Evolutionary conservation across 2,113 vertebrate genomes (phyloP), one percentile per base, ranked within the genome.

Genomic region (Ploceus nigricollis): DNA sequence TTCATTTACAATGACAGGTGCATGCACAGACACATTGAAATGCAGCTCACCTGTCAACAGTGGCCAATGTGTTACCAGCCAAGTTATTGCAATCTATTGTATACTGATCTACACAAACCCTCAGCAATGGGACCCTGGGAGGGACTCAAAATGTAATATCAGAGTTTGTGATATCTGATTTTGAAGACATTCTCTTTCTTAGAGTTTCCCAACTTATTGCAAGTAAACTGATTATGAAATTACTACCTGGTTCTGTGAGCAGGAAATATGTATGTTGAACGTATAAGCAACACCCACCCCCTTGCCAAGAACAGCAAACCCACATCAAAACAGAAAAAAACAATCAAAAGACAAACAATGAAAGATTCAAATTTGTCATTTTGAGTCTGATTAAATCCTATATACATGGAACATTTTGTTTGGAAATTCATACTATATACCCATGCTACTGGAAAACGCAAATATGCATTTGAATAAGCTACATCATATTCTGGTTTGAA

Each of bases 281-380:
- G 22, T 7, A 1, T 21, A 63, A 44, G 3, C 47, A 45, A 11
- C 13, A 44, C 4, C 20, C 7, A 9, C 2, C 14, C 3, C 16
- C 25, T 18, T 0, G 0, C 8, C 15, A 40, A 79, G n/a, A 68
- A 47, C 9, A 60, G 17, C 6, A 82, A 51, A 53, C 3, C 2
- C 6, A 12, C 22, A 53, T 15, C 1, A 12, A 44, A 13, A 33
- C 2, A 61, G 44, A 77, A 33, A 70, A 19, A 33, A 24, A 7
- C 6, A n/a, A 3, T 2, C 3, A 22, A 63, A 73, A 78, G 14
- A 1, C 7, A 63, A 69, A 47, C 16, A 47, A 3, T 51, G 37
- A 60, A 65, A 69, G 27, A 69, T 30, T 2, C 11, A 13, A 44
- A 33, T 10, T 64, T 78, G 30, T 27, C 3, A 11, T 57, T 81